These are phyloP conservation scores for Speoplatyrhinus poulsoni DNA, from an alignment of 2,113 vertebrate species.

Conservation along the genomic window DNA sequence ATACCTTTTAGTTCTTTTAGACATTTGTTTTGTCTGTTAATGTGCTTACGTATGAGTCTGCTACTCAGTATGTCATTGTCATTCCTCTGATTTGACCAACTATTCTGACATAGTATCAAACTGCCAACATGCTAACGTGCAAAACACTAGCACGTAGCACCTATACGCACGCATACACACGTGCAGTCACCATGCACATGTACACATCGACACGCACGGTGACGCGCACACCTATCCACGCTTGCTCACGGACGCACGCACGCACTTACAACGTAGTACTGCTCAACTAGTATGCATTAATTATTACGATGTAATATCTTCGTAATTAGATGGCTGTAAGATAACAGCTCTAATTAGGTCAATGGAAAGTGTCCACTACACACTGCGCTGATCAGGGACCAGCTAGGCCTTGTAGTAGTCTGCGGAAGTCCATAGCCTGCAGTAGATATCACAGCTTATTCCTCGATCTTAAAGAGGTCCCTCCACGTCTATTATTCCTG, in stretches of 20 bases:
- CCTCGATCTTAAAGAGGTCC: not conserved
- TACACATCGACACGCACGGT: conserved; percentile 17
- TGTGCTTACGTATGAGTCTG: not conserved
- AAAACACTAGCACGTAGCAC: not conserved
- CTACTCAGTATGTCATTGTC: not conserved
- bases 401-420: too few relatives aligned
- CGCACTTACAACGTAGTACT: conserved; percentile 18
- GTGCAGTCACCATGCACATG: too few relatives aligned
- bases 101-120: conserved; percentile 11
- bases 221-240: conserved; percentile 7
- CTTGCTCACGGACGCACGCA: conserved; percentile 24
- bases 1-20: conserved; percentile 12
- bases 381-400: conserved; percentile 1
- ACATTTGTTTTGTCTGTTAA: conserved; percentile 4
- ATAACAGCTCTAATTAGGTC: conserved; percentile 45
- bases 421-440: conserved; percentile 22
- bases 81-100: conserved; percentile 1
- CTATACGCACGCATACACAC: conserved; percentile 1
- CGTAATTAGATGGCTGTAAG: conserved; percentile 37
- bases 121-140: conserved; percentile 43
- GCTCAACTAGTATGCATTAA: conserved; percentile 16
- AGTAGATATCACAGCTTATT: conserved; percentile 19
- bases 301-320: conserved; percentile 37
- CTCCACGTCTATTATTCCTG: conserved; percentile 12
- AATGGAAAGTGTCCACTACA: conserved; percentile 50